Evolutionary conservation across 2,888 invertebrate species (phyloP), one percentile per base, ranked within the genome.

Genomic region (Caenorhabditis panamensis): DNA sequence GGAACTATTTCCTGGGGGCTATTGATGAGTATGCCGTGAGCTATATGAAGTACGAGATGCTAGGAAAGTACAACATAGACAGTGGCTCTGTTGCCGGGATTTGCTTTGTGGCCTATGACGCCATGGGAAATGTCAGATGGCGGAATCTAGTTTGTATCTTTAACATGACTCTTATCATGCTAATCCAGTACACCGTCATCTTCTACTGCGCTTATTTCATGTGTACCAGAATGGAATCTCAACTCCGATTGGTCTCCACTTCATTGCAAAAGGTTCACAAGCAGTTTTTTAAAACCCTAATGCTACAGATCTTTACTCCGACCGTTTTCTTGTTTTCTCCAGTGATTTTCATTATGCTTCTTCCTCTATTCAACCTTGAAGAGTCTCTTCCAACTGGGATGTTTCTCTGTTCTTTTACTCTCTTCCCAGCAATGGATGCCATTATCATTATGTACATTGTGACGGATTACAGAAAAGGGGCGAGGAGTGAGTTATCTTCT

Each of bases 381-480:
- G 24, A 31, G 1, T 54, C 22, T 62, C 16, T 62, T 5, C 75
- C 75, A 28, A 75, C 67, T 44, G 75, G 73, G 9, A 36, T 64
- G 26, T 63, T 59, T 20, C 26, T 73, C 8, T 56, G 64, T 26
- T 18, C 64, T 0, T 66, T 73, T 47, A 59, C 64, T 3, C 37
- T 73, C 20, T 66, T 66, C 36, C 64, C 73, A 20, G 73, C 73
- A 1, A 59, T 59, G 51, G 73, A 73, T 31, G 58, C 73, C 0
- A 59, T 64, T 18, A 59, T 73, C 1, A 36, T 73, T n/a, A 73
- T 73, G 73, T 66, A 73, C 26, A 41, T 73, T 36, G 64, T 73
- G 11, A 64, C 49, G 4, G 73, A 73, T 41, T 73, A 73, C n/a
- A 22, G 64, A 24, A 56, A 63, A 2, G 44, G 56, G 0, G 31